phyloP scores from a whole-genome alignment of 2,113 vertebrate species.

The Urocitellus parryii region DNA sequence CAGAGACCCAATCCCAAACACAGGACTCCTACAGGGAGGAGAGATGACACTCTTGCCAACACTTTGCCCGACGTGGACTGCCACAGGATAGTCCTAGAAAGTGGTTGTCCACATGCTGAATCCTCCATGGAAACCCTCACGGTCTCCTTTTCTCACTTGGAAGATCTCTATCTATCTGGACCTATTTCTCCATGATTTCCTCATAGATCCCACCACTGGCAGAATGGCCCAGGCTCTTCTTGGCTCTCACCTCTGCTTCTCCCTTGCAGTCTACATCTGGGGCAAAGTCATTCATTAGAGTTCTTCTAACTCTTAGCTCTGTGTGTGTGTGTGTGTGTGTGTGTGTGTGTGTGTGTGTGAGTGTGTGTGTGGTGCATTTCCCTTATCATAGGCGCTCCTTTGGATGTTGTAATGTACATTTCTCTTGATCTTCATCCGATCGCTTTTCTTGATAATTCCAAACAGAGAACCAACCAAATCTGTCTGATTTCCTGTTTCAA shows the following conservation, averaged over 20 bases:
- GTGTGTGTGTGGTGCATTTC: background rate
- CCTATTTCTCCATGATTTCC: background rate
- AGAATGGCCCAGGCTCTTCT: background rate
- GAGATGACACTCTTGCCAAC: background rate
- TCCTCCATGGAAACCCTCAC: too few relatives aligned
- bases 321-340: background rate
- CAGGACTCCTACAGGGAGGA: too few relatives aligned
- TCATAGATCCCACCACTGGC: background rate
- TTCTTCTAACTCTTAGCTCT: background rate
- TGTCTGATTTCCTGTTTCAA: background rate
- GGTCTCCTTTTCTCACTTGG: background rate
- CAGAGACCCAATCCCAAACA: too few relatives aligned
- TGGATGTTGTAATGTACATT: background rate
- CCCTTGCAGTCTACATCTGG: background rate
- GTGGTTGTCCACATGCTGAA: background rate
- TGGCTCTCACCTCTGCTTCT: background rate
- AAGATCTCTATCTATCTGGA: background rate
- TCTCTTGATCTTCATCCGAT: background rate
- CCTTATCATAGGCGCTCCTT: background rate
- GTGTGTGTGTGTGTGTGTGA: background rate
- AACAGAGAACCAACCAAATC: background rate
- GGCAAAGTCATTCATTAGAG: background rate
- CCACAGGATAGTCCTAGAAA: background rate
- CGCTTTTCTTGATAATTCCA: background rate
- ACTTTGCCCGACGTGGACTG: background rate